These are phyloP conservation scores for Orthosia gracilis DNA, from an alignment of 2,888 invertebrate genomes.

Conservation along the genomic window DNA sequence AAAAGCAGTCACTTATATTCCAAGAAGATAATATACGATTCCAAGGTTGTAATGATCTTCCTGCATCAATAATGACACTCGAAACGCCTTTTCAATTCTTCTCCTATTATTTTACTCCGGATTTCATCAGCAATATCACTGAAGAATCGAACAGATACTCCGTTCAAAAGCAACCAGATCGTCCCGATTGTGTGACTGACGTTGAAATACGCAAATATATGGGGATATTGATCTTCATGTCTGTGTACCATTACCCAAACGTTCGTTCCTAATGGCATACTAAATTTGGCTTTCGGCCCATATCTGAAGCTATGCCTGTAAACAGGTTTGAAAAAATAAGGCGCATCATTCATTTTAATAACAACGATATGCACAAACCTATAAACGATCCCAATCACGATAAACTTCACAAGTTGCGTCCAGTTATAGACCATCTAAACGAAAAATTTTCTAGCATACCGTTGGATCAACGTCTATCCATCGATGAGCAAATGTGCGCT, in stretches of 20 bases:
- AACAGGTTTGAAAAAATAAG: slow-evolving; percentile 53
- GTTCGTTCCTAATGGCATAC: slow-evolving; percentile 10
- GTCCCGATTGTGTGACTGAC: background rate
- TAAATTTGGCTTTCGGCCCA: slow-evolving; percentile 56
- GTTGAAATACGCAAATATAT: background rate
- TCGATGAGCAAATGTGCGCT: background rate
- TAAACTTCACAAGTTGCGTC: background rate
- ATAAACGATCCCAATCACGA: background rate
- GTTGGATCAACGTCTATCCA: too few species aligned
- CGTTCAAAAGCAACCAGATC: slow-evolving; percentile 24
- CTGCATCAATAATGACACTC: slow-evolving; percentile 28
- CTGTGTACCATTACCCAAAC: background rate
- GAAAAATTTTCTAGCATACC: background rate
- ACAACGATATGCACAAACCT: background rate
- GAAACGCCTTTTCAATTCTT: slow-evolving; percentile 34
- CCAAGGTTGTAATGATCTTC: slow-evolving; percentile 20
- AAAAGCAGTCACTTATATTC: slow-evolving; percentile 45
- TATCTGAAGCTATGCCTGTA: slow-evolving; percentile 58
- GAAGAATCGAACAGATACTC: slow-evolving; percentile 43
- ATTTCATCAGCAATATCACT: slow-evolving; percentile 37
- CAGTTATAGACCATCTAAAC: background rate
- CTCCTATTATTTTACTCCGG: slow-evolving; percentile 28
- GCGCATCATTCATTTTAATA: slow-evolving; percentile 11
- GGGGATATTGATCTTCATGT: slow-evolving; percentile 1
- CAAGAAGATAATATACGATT: slow-evolving; percentile 31